Conservation (phyloP, 2,888 invertebrate genomes). For the Tenthredo distinguenda region DNA sequence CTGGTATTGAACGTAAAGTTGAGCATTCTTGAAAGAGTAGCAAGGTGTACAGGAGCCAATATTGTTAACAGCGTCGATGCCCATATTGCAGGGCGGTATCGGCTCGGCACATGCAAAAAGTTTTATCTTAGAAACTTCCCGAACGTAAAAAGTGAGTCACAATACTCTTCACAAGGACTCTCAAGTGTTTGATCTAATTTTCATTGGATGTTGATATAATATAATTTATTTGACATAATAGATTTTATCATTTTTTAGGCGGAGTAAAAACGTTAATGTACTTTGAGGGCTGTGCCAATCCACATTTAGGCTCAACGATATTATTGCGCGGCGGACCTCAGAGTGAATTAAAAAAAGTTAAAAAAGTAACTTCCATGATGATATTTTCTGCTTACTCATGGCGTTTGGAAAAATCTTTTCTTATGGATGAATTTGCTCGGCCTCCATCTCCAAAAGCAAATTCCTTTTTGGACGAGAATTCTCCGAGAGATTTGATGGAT, state of each 20-base stretch:
- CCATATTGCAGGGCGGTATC: constrained; percentile 87
- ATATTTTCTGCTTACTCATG: constrained; percentile 94
- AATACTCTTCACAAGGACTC: not conserved
- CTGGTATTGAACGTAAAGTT: constrained; percentile 92
- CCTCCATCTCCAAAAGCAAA: constrained; percentile 82
- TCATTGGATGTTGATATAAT: not conserved
- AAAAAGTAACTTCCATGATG: constrained; percentile 90
- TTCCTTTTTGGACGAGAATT: constrained; percentile 78
- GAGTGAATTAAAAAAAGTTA: constrained; percentile 88
- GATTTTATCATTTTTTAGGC: constrained; percentile 76
- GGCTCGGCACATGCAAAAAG: constrained; percentile 90
- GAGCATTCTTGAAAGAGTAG: constrained; percentile 88
- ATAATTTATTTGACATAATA: not conserved
- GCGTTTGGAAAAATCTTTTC: constrained; percentile 94
- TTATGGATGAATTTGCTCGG: constrained; percentile 92
- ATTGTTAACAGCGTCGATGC: constrained; percentile 94
- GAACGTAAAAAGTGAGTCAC: constrained; percentile 77
- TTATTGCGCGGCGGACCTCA: constrained; percentile 88
- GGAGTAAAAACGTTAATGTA: constrained; percentile 93
- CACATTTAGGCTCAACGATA: constrained; percentile 92
- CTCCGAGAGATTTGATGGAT: constrained; percentile 74
- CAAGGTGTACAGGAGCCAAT: constrained; percentile 91
- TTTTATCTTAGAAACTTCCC: constrained; percentile 86
- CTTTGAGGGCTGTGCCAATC: constrained; percentile 93
- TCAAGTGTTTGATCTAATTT: not conserved